These are phyloP conservation scores for Aproaerema taeniolella DNA, from an alignment of 2,888 invertebrate genomes.

Conservation along the genomic window DNA sequence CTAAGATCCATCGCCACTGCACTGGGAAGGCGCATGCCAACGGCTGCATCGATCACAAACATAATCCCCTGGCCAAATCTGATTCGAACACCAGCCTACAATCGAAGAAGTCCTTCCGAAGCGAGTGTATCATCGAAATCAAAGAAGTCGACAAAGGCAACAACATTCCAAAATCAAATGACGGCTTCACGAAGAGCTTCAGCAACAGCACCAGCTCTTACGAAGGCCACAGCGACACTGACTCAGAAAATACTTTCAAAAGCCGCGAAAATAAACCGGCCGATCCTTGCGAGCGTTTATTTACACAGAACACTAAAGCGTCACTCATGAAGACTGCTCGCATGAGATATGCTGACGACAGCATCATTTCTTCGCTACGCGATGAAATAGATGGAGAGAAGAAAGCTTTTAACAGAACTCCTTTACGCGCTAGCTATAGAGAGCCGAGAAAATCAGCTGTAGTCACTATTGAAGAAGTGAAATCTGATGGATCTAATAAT, in stretches of 20 bases:
- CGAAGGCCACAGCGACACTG: conserved; percentile 81
- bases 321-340: conserved; percentile 79
- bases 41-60: conserved; percentile 78
- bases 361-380: conserved; percentile 42
- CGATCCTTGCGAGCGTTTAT: conserved; percentile 71
- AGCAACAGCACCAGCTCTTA: conserved; percentile 81
- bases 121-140: conserved; percentile 65
- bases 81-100: conserved; percentile 67
- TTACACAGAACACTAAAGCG: conserved; percentile 77
- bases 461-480: conserved; percentile 70
- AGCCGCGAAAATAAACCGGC: conserved; percentile 49
- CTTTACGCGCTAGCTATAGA: conserved; percentile 58
- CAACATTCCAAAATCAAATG: conserved; percentile 42
- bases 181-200: conserved; percentile 64
- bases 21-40: conserved; percentile 87
- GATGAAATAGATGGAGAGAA: conserved; percentile 69
- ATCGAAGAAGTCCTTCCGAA: conserved; percentile 58
- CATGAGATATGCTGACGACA: conserved; percentile 76
- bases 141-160: conserved; percentile 51
- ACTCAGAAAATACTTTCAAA: conserved; percentile 76
- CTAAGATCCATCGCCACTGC: conserved; percentile 83
- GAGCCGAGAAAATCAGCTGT: conserved; percentile 59
- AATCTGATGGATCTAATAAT: conserved; percentile 57
- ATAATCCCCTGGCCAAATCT: conserved; percentile 61
- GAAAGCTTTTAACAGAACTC: conserved; percentile 54